Percentiles rank a stretch among this genome's conserved stretches.
These are phyloP conservation scores for Coptodon rendalli DNA, from an alignment of 2,113 vertebrate genomes.

Conservation along the genomic window DNA sequence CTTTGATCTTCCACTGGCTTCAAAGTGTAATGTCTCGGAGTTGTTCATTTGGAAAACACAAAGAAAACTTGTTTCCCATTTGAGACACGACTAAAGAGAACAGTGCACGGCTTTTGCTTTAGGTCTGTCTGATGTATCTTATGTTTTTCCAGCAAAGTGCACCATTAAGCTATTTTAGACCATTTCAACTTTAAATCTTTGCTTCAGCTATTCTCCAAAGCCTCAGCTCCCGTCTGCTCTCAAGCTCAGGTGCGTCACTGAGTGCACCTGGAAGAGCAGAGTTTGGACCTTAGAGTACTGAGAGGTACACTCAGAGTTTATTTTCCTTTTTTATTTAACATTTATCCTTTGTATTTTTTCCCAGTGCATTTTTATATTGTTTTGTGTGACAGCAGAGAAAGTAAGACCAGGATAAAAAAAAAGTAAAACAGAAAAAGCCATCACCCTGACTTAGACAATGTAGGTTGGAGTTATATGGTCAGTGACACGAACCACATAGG, in stretches of 20 bases:
- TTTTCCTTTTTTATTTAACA: neutral
- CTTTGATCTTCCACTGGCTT: constrained; percentile 38
- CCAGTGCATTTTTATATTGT: neutral
- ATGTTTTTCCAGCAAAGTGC: neutral
- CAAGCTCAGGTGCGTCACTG: constrained; percentile 1
- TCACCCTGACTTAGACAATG: neutral
- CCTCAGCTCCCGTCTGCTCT: neutral
- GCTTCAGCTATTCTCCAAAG: neutral
- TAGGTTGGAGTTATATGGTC: neutral
- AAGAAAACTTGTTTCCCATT: constrained; percentile 9
- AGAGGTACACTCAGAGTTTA: neutral
- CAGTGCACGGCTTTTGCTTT: neutral
- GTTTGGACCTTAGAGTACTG: neutral
- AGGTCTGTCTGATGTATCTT: neutral
- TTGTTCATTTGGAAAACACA: constrained; percentile 33
- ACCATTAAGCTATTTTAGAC: neutral
- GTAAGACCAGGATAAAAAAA: neutral
- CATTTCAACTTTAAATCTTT: neutral
- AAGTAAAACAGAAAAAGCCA: neutral
- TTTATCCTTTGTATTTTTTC: neutral
- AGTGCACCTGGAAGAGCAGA: neutral
- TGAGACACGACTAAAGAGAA: neutral
- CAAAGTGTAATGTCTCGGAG: neutral
- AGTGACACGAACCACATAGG: neutral
- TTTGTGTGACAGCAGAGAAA: neutral